These are phyloP conservation scores for Peromyscus maniculatus DNA, from an alignment of 2,113 vertebrate genomes.

Conservation along the genomic window DNA sequence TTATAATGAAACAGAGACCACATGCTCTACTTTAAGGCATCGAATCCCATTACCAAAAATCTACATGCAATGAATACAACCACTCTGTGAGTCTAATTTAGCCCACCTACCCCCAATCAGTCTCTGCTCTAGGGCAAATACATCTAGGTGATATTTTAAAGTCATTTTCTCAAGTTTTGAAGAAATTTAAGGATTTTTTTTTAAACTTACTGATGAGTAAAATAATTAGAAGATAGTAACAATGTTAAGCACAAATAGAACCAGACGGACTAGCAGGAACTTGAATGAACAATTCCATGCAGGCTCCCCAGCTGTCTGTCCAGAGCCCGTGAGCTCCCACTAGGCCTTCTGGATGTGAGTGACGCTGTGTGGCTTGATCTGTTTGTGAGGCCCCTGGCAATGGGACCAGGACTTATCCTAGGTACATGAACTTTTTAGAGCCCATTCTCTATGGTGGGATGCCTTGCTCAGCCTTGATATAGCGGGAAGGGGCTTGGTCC, in stretches of 20 bases:
- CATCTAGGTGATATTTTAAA: neutral
- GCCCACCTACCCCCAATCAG: too few species aligned
- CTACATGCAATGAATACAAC: neutral
- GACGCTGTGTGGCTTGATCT: too few species aligned
- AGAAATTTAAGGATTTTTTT: neutral
- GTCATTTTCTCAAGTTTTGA: neutral
- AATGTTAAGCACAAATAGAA: neutral
- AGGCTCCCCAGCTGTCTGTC: too few species aligned
- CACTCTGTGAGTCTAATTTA: neutral
- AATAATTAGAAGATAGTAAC: conserved; percentile 29
- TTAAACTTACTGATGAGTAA: neutral
- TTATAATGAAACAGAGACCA: neutral
- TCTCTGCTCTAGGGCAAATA: neutral
- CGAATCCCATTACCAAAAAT: neutral
- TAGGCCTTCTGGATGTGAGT: too few species aligned
- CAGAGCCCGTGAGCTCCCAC: too few species aligned
- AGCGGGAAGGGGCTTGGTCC: too few species aligned
- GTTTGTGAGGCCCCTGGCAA: too few species aligned
- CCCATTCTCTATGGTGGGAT: too few species aligned
- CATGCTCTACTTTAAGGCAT: neutral
- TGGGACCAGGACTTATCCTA: too few species aligned
- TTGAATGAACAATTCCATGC: neutral
- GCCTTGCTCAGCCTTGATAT: too few species aligned
- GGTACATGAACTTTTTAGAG: too few species aligned
- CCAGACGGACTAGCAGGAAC: neutral